phyloP scores from a whole-genome alignment of 2,888 invertebrate genomes.

The Gymnosoma rotundatum region DNA sequence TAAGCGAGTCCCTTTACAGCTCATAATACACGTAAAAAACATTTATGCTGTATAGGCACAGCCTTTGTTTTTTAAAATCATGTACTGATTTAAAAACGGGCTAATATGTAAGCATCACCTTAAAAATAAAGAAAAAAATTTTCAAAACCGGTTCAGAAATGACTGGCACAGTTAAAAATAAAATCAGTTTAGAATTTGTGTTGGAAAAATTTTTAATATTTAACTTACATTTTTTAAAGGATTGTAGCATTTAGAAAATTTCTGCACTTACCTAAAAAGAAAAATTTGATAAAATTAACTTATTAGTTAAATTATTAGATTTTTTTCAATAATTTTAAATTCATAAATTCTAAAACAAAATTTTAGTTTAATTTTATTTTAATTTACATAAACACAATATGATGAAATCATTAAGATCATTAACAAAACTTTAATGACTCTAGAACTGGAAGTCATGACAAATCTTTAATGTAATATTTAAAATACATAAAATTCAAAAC shows the following conservation, averaged over 20 bases:
- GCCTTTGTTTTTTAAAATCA: too few relatives aligned
- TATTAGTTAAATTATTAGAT: conserved; percentile 6
- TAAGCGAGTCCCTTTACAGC: too few relatives aligned
- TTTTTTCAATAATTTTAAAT: not conserved
- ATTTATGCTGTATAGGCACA: too few relatives aligned
- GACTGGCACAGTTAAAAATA: too few relatives aligned
- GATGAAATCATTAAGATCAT: not conserved
- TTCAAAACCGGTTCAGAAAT: too few relatives aligned
- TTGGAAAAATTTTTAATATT: not conserved
- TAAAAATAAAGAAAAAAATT: too few relatives aligned
- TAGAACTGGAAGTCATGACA: not conserved
- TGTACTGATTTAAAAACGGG: too few relatives aligned
- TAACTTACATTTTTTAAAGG: conserved; percentile 13
- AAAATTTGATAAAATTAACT: not conserved
- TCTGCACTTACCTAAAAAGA: conserved; percentile 55
- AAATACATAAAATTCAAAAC: not conserved
- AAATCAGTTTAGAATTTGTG: too few relatives aligned
- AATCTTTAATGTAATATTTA: not conserved
- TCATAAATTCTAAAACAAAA: not conserved
- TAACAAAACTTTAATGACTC: not conserved
- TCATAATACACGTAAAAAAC: too few relatives aligned
- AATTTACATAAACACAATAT: not conserved
- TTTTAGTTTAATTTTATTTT: not conserved
- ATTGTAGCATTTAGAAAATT: not conserved
- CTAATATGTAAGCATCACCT: too few relatives aligned